These are phyloP conservation scores for Lepeophtheirus salmonis DNA, from an alignment of 1,140 invertebrate species.

Conservation along the genomic window DNA sequence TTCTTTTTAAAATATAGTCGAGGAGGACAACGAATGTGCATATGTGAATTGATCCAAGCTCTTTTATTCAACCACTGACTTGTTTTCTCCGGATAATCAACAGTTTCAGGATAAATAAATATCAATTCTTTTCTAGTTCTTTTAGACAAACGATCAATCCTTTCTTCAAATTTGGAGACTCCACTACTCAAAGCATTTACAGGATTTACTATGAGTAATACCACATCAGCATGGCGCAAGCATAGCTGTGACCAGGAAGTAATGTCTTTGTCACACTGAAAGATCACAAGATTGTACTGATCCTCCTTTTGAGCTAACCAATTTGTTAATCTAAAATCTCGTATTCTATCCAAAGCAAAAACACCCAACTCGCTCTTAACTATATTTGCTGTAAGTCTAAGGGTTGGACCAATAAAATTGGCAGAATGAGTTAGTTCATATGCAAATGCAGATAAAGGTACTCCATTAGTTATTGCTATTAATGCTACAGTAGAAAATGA, in stretches of 20 bases:
- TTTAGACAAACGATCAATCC: constrained; percentile 78
- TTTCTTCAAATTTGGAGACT: constrained; percentile 58
- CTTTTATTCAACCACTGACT: constrained; percentile 90
- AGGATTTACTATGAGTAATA: constrained; percentile 4
- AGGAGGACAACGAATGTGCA: constrained; percentile 88
- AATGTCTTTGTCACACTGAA: constrained; percentile 81
- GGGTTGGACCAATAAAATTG: constrained; percentile 51
- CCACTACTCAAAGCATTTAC: background rate
- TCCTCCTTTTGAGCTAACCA: constrained; percentile 98
- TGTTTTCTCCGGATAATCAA: constrained; percentile 61
- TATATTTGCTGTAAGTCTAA: constrained; percentile 47
- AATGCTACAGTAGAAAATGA: constrained; percentile 86
- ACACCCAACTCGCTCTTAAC: constrained; percentile 61
- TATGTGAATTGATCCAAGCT: constrained; percentile 89
- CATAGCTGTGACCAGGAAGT: constrained; percentile 92
- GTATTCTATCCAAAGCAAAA: constrained; percentile 65
- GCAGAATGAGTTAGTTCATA: constrained; percentile 92
- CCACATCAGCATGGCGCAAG: constrained; percentile 36
- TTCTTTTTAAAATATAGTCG: constrained; percentile 74
- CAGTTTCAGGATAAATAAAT: constrained; percentile 68
- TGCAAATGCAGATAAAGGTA: constrained; percentile 86
- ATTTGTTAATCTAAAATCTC: constrained; percentile 75
- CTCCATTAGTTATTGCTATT: constrained; percentile 76
- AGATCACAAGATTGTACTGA: constrained; percentile 76
- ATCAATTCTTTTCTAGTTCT: constrained; percentile 93